Evolutionary conservation across 2,797 vertebrate species (phyloP), one percentile per base, ranked within the genome.

Genomic region (Anguilla pacifica): DNA sequence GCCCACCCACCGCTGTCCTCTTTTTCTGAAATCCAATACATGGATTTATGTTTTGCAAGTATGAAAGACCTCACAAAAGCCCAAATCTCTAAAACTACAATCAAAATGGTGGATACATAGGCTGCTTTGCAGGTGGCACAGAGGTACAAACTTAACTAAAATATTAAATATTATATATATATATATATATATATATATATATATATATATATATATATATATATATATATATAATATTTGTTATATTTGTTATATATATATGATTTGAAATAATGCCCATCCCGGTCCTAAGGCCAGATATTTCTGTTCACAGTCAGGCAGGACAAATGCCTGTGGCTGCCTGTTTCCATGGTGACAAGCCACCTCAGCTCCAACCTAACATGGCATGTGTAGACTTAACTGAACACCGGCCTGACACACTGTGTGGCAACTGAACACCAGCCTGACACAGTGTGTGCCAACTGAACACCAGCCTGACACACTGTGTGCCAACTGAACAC

Each of bases 301-400:
- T 46, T 11, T 70, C 85, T 67, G 43, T 49, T n/a, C 10, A 10
- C 22, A 51, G 57, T 67, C 61, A 61, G 85, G 35, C 59, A 70
- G 57, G 55, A 70, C 9, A 1, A 85, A 49, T 67, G 55, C 59
- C 84, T 31, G 35, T 85, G 85, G 43, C 31, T 70, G 35, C 43
- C 43, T 49, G 59, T 35, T 35, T 85, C 96, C 96, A 96, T 95
- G 95, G 95, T 93, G 94, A 96, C 94, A 91, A 93, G 94, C 92
- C 93, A 93, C 93, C 93, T 93, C 90, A 92, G 90, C 93, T 92
- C 90, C 92, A 91, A 92, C 92, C 93, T 91, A 91, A 91, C 91
- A 93, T 72, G 86, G 89, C 88, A 89, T 51, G 67, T 91, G 89
- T 89, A 86, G 90, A 89, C 91, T 94, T 79, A 13, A 39, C 39